Base-by-base conservation (phyloP, 2,797 vertebrate species). In the Spondyliosoma cantharus region DNA sequence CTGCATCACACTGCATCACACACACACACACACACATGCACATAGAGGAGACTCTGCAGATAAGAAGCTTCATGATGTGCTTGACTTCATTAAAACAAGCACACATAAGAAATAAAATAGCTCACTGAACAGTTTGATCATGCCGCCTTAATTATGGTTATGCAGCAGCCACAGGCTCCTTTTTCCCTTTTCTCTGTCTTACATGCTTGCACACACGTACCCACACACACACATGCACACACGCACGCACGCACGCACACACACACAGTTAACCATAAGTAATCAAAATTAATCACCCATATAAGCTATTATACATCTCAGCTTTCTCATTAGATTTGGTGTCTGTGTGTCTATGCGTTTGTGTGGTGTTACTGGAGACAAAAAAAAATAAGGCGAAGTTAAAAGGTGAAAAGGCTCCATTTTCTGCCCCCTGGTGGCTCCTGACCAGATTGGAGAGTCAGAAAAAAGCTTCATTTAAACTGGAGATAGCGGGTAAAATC, bases 401-500 rank as follows among this genome's bases (percentile, higher is more conserved):
- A 8, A 70, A 67, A 70, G n/a, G 52, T 52, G 16, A 72, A 59
- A 37, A 61, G 19, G 27, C n/a, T 57, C 20, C 20, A 63, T 71
- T 15, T 71, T 80, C 56, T 89, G 91, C 91, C 91, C 88, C 79
- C 90, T 92, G 57, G 86, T 93, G 93, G 90, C 29, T 69, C 1
- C 20, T 56, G 13, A 46, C 49, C 37, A 32, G 50, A 67, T 7
- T 67, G 25, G 0, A 46, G 5, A 49, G 43, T 29, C 14, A 48
- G 24, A 85, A 17, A 67, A 70, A 76, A 71, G 13, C 7, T 63
- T 71, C 42, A 52, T 63, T 53, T 57, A 3, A 54, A n/a, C 22
- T 66, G 5, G 52, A 76, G 61, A 49, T 13, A 27, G 11, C 20
- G 61, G 3, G 6, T 62, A 7, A 76, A 72, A 57, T 73, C n/a